These are phyloP conservation scores for Sphenopsis melanotis DNA, from an alignment of 2,797 vertebrate species.

Conservation along the genomic window DNA sequence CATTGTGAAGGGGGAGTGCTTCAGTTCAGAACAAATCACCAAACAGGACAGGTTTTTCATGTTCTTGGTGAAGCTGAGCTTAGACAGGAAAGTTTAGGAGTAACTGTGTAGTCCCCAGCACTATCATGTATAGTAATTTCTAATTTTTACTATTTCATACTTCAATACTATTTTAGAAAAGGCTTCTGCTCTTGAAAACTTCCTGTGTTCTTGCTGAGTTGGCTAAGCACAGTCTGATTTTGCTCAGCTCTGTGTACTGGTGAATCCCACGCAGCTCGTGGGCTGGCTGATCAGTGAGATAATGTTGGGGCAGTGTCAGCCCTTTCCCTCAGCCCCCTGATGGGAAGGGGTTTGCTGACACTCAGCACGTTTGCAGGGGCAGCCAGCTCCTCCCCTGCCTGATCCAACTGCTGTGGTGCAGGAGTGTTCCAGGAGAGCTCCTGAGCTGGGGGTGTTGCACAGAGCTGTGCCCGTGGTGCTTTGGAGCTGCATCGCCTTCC, in stretches of 20 bases:
- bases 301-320: neutral
- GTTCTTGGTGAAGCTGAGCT: neutral
- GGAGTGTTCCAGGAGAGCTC: neutral
- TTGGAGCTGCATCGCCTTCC: neutral
- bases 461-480: neutral
- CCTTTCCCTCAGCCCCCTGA: neutral
- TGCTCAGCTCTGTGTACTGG: neutral
- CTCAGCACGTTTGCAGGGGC: neutral
- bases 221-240: neutral
- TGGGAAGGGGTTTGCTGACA: neutral
- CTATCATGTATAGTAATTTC: neutral
- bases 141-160: neutral
- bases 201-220: neutral
- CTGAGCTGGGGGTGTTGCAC: rapidly evolving
- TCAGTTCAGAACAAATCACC: neutral
- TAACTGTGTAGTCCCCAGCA: neutral
- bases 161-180: neutral
- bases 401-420: neutral
- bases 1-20: neutral
- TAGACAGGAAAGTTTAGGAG: neutral
- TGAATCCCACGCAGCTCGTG: neutral
- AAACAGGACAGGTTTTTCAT: neutral
- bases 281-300: neutral
- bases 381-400: neutral
- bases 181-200: neutral